phyloP scores from a whole-genome alignment of 2,797 vertebrate genomes.

The Sylvia borin region DNA sequence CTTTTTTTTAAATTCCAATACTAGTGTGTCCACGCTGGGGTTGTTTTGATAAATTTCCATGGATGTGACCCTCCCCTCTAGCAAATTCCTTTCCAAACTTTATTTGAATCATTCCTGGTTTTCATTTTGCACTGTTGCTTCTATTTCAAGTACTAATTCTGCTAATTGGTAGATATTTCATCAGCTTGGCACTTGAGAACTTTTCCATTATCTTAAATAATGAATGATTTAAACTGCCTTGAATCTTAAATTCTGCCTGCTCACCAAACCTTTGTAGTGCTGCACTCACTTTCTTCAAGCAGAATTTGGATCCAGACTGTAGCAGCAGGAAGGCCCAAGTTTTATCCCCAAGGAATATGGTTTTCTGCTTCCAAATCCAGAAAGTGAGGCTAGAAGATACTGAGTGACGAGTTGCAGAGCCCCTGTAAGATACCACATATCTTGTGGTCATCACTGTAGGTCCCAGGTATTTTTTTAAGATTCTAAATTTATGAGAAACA shows the following conservation, averaged over 20 bases:
- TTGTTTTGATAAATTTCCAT: not conserved
- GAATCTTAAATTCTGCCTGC: conserved; percentile 54
- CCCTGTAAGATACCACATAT: not conserved
- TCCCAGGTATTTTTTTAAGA: conserved; percentile 39
- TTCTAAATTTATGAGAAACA: not conserved
- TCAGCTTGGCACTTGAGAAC: conserved; percentile 65
- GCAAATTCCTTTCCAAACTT: conserved; percentile 2
- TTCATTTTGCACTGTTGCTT: conserved; percentile 29
- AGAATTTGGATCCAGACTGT: conserved; percentile 28
- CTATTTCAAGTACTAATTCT: conserved; percentile 61
- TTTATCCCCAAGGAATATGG: not conserved
- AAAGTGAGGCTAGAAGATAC: conserved; percentile 25
- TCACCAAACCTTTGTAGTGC: conserved; percentile 29
- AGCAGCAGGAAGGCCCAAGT: not conserved
- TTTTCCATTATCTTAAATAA: conserved; percentile 70
- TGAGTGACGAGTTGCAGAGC: not conserved
- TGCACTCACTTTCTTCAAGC: not conserved
- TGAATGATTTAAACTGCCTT: conserved; percentile 62
- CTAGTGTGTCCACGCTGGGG: not conserved
- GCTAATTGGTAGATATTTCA: conserved; percentile 67
- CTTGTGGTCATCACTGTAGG: conserved; percentile 36
- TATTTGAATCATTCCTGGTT: conserved; percentile 14
- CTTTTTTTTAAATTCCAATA: not conserved
- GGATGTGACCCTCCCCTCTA: not conserved
- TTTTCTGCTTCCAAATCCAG: conserved; percentile 18